These are phyloP conservation scores for Syngnathoides biaculeatus DNA, from an alignment of 2,113 vertebrate species.

Conservation along the genomic window DNA sequence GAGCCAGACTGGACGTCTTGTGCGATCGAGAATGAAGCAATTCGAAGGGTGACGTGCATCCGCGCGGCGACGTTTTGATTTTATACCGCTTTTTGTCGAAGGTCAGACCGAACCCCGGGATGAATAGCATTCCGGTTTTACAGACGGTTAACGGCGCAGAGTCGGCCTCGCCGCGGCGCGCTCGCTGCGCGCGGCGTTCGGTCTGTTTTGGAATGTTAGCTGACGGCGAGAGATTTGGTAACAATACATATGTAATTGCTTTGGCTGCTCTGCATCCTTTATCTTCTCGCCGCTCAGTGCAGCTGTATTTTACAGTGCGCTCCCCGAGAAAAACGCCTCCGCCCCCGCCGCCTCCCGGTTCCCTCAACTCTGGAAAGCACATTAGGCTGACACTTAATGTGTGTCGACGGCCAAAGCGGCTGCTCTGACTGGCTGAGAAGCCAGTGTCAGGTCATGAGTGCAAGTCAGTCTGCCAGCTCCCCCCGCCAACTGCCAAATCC, in stretches of 20 bases:
- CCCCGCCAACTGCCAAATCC: slow-evolving; percentile 57
- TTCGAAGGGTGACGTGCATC: too few species aligned
- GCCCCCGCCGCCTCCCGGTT: slow-evolving; percentile 30
- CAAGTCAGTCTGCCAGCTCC: slow-evolving; percentile 43
- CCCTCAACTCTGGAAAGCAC: slow-evolving; percentile 65
- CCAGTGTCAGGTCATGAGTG: slow-evolving; percentile 71
- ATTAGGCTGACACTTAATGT: slow-evolving; percentile 68
- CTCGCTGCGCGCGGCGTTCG: neutral
- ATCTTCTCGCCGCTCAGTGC: slow-evolving; percentile 59
- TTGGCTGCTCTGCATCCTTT: slow-evolving; percentile 59
- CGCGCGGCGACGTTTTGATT: too few species aligned
- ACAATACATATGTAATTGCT: slow-evolving; percentile 71
- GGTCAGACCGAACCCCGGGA: neutral
- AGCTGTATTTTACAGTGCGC: slow-evolving; percentile 58
- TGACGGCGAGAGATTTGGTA: slow-evolving; percentile 61
- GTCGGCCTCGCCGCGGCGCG: neutral
- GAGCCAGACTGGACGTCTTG: too few species aligned
- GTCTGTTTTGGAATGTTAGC: slow-evolving; percentile 46
- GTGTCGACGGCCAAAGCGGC: slow-evolving; percentile 63
- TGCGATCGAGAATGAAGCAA: too few species aligned
- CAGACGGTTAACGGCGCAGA: neutral
- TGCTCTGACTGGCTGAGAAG: slow-evolving; percentile 63
- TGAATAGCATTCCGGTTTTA: neutral
- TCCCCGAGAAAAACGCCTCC: slow-evolving; percentile 9
- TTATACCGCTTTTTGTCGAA: too few species aligned